Conservation (phyloP, 1,140 invertebrate species). For the Musca vetustissima region DNA sequence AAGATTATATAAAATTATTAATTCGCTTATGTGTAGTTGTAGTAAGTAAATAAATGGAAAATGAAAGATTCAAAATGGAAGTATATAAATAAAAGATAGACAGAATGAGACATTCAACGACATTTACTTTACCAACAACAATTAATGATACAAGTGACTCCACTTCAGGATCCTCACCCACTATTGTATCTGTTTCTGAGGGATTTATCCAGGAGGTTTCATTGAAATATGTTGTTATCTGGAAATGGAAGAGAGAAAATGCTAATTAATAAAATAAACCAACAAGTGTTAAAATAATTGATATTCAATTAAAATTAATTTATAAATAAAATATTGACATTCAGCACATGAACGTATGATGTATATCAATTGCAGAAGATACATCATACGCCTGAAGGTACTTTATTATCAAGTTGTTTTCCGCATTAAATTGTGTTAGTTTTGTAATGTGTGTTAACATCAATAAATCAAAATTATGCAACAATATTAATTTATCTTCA, state of each 20-base stretch:
- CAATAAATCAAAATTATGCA: too few species aligned
- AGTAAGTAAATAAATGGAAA: not conserved
- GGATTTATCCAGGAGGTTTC: slow-evolving; percentile 53
- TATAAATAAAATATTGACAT: too few species aligned
- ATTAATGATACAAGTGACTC: slow-evolving; percentile 72
- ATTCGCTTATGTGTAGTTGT: not conserved
- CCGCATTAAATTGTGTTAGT: too few species aligned
- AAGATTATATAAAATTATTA: too few species aligned
- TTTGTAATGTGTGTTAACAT: too few species aligned
- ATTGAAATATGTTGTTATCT: slow-evolving; percentile 54
- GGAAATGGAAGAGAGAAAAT: slow-evolving; percentile 30
- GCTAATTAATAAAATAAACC: not conserved
- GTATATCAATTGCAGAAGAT: too few species aligned
- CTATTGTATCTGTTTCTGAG: slow-evolving; percentile 59
- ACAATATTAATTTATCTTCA: too few species aligned
- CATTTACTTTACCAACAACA: slow-evolving; percentile 69
- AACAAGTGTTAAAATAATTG: too few species aligned
- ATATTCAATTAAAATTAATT: too few species aligned
- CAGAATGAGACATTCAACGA: slow-evolving; percentile 51
- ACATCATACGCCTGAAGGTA: too few species aligned
- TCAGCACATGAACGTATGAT: too few species aligned
- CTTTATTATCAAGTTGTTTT: too few species aligned
- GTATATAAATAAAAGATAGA: not conserved
- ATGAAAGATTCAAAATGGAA: not conserved
- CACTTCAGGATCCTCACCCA: slow-evolving; percentile 68